phyloP scores from a whole-genome alignment of 1,140 invertebrate genomes.

The Thalassaphorura encarpata region DNA sequence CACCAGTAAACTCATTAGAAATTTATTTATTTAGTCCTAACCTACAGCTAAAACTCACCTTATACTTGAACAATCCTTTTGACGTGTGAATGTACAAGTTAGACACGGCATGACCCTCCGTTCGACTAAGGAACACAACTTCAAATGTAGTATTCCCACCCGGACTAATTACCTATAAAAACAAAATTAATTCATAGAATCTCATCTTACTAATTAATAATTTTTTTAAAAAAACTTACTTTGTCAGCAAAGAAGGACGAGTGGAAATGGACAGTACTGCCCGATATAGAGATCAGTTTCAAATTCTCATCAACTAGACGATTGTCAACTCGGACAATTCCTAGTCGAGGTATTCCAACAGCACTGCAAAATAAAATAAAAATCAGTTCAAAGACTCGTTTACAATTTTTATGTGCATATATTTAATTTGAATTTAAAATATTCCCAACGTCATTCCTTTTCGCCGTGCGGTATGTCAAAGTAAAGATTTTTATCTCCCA shows the following conservation, averaged over 20 bases:
- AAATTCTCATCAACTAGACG: constrained; percentile 61
- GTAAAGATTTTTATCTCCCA: too few relatives aligned
- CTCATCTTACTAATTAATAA: too few relatives aligned
- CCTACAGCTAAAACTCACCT: constrained; percentile 43
- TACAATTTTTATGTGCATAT: too few relatives aligned
- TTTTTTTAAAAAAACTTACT: too few relatives aligned
- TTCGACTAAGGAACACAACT: constrained; percentile 84
- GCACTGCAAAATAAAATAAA: constrained; percentile 48
- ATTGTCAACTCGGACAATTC: constrained; percentile 69
- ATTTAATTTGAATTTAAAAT: not conserved
- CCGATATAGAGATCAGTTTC: constrained; percentile 74
- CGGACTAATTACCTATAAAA: constrained; percentile 64
- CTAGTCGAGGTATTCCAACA: constrained; percentile 68
- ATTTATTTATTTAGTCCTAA: constrained; percentile 15
- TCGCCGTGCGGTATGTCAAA: constrained; percentile 16
- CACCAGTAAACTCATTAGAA: constrained; percentile 11
- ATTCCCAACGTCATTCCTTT: not conserved
- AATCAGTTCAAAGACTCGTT: too few relatives aligned
- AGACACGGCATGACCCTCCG: constrained; percentile 77
- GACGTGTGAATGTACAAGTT: constrained; percentile 88
- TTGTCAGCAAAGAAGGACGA: constrained; percentile 87
- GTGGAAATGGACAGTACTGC: constrained; percentile 77
- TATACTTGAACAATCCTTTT: constrained; percentile 70
- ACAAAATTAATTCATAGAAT: too few relatives aligned
- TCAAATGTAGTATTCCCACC: constrained; percentile 88